These are phyloP conservation scores for Sylvia borin DNA, from an alignment of 2,797 vertebrate genomes.

Conservation along the genomic window DNA sequence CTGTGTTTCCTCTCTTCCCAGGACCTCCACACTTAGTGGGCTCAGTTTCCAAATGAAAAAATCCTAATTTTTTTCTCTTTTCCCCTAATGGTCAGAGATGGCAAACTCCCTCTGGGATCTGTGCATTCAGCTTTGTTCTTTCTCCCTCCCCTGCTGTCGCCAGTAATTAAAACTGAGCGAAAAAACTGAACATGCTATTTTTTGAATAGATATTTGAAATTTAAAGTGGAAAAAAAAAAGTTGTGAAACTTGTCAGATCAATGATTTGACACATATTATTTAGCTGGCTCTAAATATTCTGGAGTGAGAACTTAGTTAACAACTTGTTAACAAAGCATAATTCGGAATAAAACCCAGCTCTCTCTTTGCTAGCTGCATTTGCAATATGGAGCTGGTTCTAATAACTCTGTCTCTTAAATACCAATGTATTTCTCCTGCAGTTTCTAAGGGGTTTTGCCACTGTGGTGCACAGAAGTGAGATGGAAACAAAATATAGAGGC, in stretches of 20 bases:
- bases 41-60: constrained; percentile 8
- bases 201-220: constrained; percentile 72
- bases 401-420: constrained; percentile 17
- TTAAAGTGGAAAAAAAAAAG: constrained; percentile 68
- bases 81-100: constrained; percentile 39
- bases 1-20: background rate
- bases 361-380: constrained; percentile 48
- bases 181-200: constrained; percentile 66
- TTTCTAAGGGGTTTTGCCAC: background rate
- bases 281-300: constrained; percentile 73
- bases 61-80: background rate
- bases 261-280: constrained; percentile 73
- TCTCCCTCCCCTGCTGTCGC: constrained; percentile 43
- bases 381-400: constrained; percentile 47
- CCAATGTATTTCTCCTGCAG: background rate
- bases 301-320: constrained; percentile 73
- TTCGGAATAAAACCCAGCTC: constrained; percentile 63
- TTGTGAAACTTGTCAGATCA: constrained; percentile 73
- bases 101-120: constrained; percentile 8
- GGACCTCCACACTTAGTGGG: background rate
- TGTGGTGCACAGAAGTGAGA: background rate
- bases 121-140: constrained; percentile 64
- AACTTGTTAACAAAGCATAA: constrained; percentile 72
- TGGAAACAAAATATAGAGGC: background rate
- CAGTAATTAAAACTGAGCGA: constrained; percentile 63